phyloP scores from a whole-genome alignment of 2,888 invertebrate genomes.

The Euzophera pinguis region DNA sequence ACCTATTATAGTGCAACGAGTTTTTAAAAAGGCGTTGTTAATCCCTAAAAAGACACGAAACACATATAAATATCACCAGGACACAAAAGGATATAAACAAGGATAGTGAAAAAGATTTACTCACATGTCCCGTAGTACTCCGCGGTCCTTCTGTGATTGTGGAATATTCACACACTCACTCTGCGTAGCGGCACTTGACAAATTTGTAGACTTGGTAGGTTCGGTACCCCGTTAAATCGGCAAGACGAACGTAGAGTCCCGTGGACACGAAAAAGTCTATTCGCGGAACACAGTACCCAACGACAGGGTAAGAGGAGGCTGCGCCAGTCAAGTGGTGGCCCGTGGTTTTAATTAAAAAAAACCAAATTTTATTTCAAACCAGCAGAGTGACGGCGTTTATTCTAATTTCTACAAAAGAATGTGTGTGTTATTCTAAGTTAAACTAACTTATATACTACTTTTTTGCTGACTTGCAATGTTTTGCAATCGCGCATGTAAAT shows the following conservation, averaged over 20 bases:
- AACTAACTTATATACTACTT: background rate
- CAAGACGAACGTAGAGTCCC: background rate
- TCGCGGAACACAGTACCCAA: background rate
- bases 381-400: background rate
- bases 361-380: background rate
- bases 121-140: slow-evolving; percentile 16
- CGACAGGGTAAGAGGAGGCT: background rate
- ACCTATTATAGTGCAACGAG: background rate
- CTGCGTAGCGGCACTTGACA: background rate
- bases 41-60: slow-evolving; percentile 1
- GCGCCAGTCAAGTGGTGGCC: background rate
- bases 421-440: background rate
- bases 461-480: background rate
- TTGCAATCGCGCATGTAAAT: background rate
- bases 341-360: background rate
- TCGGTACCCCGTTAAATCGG: background rate
- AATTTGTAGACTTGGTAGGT: background rate
- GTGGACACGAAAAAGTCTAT: background rate
- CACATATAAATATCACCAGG: background rate
- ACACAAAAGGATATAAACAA: slow-evolving; percentile 11
- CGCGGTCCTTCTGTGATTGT: slow-evolving; percentile 9
- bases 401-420: background rate
- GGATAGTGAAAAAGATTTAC: slow-evolving; percentile 16
- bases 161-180: background rate
- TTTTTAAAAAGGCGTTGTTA: background rate